A percentile compares a stretch with the other conserved stretches of the same genome.
Conservation (phyloP, 2,888 invertebrate species). For the Alcis repandata region DNA sequence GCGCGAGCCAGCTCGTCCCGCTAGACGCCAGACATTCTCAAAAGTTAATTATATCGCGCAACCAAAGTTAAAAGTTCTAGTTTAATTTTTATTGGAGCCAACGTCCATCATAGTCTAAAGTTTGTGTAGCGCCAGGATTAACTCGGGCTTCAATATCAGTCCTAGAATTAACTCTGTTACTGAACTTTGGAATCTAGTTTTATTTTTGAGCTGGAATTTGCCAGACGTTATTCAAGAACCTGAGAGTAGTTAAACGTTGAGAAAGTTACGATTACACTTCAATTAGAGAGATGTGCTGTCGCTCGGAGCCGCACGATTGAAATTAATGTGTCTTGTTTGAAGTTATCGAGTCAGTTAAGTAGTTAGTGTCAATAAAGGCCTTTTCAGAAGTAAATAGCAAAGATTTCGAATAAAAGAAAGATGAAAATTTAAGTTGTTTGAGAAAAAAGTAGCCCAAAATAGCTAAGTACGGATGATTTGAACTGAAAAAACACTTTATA, state of each 20-base stretch:
- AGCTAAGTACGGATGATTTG: no score
- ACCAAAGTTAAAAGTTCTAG: conserved; percentile 30
- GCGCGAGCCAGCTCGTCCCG: no score
- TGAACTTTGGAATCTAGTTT: conserved; percentile 32
- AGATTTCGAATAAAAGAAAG: no score
- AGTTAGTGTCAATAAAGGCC: no score
- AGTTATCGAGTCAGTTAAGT: not conserved
- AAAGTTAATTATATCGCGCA: conserved; percentile 27
- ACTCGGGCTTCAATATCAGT: conserved; percentile 14
- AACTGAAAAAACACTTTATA: no score
- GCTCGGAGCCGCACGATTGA: not conserved
- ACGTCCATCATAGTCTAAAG: conserved; percentile 37
- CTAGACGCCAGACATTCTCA: conserved; percentile 11
- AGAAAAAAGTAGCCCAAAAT: no score
- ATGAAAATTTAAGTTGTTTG: no score
- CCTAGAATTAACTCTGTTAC: conserved; percentile 23
- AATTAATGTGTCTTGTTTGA: not conserved
- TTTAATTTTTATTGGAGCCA: conserved; percentile 35
- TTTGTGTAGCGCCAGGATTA: conserved; percentile 28
- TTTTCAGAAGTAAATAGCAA: no score
- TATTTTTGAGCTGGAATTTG: conserved; percentile 9
- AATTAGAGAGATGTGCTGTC: not conserved
- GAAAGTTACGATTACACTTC: not conserved
- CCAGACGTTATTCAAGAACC: not conserved
- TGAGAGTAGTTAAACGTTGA: not conserved